These are phyloP conservation scores for Hycleus phaleratus DNA, from an alignment of 1,140 invertebrate species.

Conservation along the genomic window DNA sequence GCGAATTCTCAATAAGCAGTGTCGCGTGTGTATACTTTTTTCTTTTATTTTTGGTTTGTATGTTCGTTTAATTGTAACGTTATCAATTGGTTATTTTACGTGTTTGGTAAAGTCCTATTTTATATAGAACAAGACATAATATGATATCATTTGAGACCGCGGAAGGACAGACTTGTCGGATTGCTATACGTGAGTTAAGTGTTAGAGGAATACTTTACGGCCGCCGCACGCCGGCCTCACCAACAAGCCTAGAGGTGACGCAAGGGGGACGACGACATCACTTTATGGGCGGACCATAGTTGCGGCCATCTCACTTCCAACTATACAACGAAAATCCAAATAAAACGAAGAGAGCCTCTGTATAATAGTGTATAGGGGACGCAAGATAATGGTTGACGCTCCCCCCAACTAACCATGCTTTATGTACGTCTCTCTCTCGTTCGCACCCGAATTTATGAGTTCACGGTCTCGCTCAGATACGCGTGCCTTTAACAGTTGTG, in stretches of 20 bases:
- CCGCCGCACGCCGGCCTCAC: slow-evolving; percentile 30
- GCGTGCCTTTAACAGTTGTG: slow-evolving; percentile 31
- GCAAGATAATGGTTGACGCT: slow-evolving; percentile 43
- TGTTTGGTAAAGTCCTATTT: neutral
- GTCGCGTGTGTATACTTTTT: no score
- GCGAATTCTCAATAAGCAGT: no score
- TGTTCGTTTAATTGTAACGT: neutral
- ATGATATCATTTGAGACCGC: slow-evolving; percentile 35
- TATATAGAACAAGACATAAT: slow-evolving; percentile 16
- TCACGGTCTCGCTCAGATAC: slow-evolving; percentile 29
- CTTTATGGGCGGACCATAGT: slow-evolving; percentile 41
- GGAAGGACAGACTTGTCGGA: slow-evolving; percentile 37
- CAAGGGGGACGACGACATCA: slow-evolving; percentile 26
- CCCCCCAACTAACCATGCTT: slow-evolving; percentile 41
- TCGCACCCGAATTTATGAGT: slow-evolving; percentile 40
- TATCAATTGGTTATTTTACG: neutral
- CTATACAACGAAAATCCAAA: neutral
- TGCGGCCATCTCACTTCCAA: slow-evolving; percentile 6
- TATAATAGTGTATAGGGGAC: slow-evolving; percentile 20
- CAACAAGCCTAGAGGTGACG: slow-evolving; percentile 21
- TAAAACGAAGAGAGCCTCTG: neutral
- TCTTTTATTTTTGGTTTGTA: no score
- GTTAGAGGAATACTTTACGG: slow-evolving; percentile 41
- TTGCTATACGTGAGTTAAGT: slow-evolving; percentile 43
- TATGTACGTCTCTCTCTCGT: slow-evolving; percentile 42